A percentile compares a stretch with the other conserved stretches of the same genome.
phyloP scores from a whole-genome alignment of 35 echinoderm and acorn worm genomes.

The Stichopus chloronotus region DNA sequence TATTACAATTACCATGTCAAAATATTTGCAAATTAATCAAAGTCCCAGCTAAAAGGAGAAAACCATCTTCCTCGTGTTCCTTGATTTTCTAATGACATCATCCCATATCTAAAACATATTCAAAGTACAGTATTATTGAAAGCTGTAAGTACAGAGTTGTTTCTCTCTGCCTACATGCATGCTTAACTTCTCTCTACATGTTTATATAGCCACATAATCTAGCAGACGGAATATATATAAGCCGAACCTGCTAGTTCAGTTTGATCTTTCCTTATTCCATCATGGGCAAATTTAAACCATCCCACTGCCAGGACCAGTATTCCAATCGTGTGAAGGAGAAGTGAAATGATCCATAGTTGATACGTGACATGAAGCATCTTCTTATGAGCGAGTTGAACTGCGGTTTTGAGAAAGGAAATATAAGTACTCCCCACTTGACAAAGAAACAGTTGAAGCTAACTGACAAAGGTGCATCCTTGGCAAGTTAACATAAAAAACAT shows the following conservation, averaged over 20 bases:
- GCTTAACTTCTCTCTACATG: not conserved
- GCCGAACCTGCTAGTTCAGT: not conserved
- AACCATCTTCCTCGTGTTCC: too few relatives aligned
- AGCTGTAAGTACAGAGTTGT: too few relatives aligned
- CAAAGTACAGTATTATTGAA: too few relatives aligned
- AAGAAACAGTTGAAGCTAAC: too few relatives aligned
- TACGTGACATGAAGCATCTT: slow-evolving; percentile 20
- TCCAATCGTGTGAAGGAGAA: not conserved
- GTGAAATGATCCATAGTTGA: slow-evolving; percentile 15
- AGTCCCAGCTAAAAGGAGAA: too few relatives aligned
- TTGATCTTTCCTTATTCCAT: not conserved
- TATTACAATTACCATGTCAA: too few relatives aligned
- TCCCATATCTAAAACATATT: too few relatives aligned
- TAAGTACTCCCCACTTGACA: not conserved
- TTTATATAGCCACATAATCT: not conserved
- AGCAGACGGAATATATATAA: not conserved
- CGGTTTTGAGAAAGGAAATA: not conserved
- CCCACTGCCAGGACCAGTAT: not conserved
- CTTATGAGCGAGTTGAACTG: slow-evolving; percentile 24
- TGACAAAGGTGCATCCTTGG: too few relatives aligned
- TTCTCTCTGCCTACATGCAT: not conserved
- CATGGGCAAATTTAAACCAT: slow-evolving; percentile 4
- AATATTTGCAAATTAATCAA: too few relatives aligned
- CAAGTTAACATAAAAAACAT: too few relatives aligned
- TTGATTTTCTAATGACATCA: too few relatives aligned